Percentiles rank a stretch among this genome's conserved stretches.
These are phyloP conservation scores for Melanargia galathea DNA, from an alignment of 2,888 invertebrate genomes.

Conservation along the genomic window DNA sequence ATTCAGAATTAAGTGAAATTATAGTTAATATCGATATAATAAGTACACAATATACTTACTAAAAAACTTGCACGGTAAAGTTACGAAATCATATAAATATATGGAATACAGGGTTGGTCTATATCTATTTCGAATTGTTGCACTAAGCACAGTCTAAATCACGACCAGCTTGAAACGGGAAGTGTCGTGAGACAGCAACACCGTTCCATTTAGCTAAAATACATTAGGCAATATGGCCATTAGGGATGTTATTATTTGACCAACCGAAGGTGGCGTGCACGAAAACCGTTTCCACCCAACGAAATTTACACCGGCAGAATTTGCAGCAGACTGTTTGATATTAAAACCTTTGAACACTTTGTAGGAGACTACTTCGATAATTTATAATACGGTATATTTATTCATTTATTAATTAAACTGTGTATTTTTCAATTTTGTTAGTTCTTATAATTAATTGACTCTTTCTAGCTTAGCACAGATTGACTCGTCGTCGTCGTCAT, in stretches of 20 bases:
- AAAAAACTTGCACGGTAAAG: too few species aligned
- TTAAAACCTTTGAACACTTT: constrained; percentile 79
- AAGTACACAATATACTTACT: too few species aligned
- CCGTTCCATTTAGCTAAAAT: constrained; percentile 74
- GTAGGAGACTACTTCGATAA: constrained; percentile 31
- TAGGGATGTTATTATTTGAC: constrained; percentile 77
- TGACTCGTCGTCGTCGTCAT: too few species aligned
- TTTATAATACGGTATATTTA: not conserved
- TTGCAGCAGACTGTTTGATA: constrained; percentile 70
- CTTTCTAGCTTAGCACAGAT: too few species aligned
- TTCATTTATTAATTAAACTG: too few species aligned
- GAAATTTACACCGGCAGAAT: constrained; percentile 76
- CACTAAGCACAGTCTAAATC: constrained; percentile 68
- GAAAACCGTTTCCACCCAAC: constrained; percentile 64
- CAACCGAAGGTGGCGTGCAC: constrained; percentile 75
- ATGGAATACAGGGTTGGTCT: constrained; percentile 7
- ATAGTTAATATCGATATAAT: not conserved
- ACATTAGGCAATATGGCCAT: constrained; percentile 79
- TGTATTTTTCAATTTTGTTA: too few species aligned
- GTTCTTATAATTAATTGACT: too few species aligned
- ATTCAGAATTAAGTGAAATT: not conserved
- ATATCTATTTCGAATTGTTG: constrained; percentile 38
- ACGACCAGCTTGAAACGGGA: constrained; percentile 60
- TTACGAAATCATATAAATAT: not conserved
- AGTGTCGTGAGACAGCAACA: constrained; percentile 51